These are phyloP conservation scores for Symphodus melops DNA, from an alignment of 2,113 vertebrate species.

Conservation along the genomic window DNA sequence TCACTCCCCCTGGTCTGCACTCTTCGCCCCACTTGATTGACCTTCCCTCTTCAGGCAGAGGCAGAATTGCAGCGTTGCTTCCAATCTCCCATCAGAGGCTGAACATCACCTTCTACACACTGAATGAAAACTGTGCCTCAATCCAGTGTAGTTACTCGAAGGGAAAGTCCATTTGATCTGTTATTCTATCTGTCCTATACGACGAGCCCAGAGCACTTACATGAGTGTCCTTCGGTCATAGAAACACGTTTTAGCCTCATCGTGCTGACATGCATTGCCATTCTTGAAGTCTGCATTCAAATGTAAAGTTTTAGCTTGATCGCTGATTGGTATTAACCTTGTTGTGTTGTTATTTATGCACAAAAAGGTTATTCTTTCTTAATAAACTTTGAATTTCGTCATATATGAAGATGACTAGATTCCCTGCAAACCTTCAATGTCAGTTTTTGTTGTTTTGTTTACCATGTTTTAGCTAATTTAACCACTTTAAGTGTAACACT, in stretches of 20 bases:
- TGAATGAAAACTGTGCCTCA: conserved; percentile 19
- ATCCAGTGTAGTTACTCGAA: conserved; percentile 25
- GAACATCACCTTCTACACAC: conserved; percentile 22
- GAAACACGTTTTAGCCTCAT: background rate
- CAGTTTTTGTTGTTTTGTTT: background rate
- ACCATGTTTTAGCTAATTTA: background rate
- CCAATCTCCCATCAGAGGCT: conserved; percentile 19
- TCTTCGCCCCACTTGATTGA: conserved; percentile 31
- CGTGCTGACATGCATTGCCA: background rate
- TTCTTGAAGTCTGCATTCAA: background rate
- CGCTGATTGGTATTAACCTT: background rate
- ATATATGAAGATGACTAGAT: background rate
- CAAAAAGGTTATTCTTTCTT: background rate
- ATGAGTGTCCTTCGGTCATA: background rate
- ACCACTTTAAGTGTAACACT: background rate
- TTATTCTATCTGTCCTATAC: conserved; percentile 16
- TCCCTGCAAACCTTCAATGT: background rate
- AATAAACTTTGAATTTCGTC: background rate
- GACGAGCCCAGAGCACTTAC: background rate
- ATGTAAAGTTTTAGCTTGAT: background rate
- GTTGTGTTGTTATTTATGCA: no score
- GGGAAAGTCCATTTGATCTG: conserved; percentile 16
- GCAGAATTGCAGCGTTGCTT: background rate
- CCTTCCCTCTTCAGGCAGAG: conserved; percentile 32
- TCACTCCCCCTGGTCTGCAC: conserved; percentile 25